These are phyloP conservation scores for Takifugu ocellatus DNA, from an alignment of 2,797 vertebrate genomes.

Conservation along the genomic window DNA sequence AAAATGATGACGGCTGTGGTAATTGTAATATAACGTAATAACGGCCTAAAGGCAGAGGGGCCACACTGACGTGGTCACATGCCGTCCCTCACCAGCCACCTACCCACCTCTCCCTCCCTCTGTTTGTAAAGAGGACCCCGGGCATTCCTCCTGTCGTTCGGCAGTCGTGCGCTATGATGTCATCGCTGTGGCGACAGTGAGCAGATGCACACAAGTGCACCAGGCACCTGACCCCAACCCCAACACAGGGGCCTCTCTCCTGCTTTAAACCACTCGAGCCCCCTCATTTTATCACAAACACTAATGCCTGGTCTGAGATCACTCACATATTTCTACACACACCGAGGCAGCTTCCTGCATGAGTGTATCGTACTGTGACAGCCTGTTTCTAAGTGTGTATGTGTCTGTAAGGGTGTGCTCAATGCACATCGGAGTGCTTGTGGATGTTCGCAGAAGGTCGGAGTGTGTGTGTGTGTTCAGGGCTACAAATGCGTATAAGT, in stretches of 20 bases:
- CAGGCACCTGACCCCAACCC: conserved; percentile 65
- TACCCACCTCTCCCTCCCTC: conserved; percentile 7
- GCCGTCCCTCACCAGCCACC: conserved; percentile 2
- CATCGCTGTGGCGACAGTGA: conserved; percentile 64
- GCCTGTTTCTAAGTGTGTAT: conserved; percentile 9
- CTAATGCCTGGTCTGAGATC: conserved; percentile 63
- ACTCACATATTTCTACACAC: conserved; percentile 43
- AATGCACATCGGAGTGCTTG: too few species aligned
- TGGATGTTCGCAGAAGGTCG: too few species aligned
- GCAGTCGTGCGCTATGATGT: conserved; percentile 70
- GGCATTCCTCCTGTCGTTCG: conserved; percentile 66
- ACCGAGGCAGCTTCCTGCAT: conserved; percentile 37
- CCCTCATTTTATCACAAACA: conserved; percentile 64
- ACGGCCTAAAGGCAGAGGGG: too few species aligned
- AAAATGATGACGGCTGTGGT: too few species aligned
- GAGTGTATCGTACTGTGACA: conserved; percentile 37
- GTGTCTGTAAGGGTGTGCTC: neutral
- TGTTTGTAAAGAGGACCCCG: conserved; percentile 34
- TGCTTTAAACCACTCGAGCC: conserved; percentile 65
- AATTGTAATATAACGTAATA: too few species aligned
- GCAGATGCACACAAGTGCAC: conserved; percentile 56
- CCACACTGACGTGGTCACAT: too few species aligned
- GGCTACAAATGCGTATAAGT: neutral
- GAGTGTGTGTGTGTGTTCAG: too few species aligned
- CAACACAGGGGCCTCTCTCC: conserved; percentile 29